These are phyloP conservation scores for Numenius arquata DNA, from an alignment of 2,113 vertebrate genomes.

Conservation along the genomic window DNA sequence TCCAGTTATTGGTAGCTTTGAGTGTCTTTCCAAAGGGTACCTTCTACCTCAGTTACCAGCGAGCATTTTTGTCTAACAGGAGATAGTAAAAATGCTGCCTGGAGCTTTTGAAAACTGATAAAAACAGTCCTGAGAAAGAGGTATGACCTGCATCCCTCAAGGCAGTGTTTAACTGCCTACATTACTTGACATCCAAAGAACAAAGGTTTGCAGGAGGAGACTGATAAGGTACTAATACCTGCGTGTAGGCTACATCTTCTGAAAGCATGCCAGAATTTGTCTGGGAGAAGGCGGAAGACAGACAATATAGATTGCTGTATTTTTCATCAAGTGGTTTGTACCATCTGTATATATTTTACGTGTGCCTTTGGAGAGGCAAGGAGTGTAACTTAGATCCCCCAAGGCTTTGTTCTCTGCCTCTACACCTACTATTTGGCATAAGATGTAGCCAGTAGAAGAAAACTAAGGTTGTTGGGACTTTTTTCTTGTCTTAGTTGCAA, in stretches of 20 bases:
- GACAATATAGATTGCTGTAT: constrained; percentile 51
- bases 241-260: constrained; percentile 58
- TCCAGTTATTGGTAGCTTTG: neutral
- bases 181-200: constrained; percentile 62
- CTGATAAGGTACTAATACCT: constrained; percentile 54
- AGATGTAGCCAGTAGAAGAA: constrained; percentile 63
- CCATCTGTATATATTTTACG: constrained; percentile 71
- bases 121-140: constrained; percentile 51
- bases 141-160: constrained; percentile 46
- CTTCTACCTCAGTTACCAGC: constrained; percentile 15
- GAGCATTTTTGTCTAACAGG: constrained; percentile 40
- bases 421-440: constrained; percentile 76
- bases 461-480: constrained; percentile 26
- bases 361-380: constrained; percentile 44
- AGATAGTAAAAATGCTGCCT: constrained; percentile 54
- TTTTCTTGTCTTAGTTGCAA: constrained; percentile 68
- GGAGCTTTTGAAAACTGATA: constrained; percentile 52
- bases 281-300: neutral
- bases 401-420: constrained; percentile 59
- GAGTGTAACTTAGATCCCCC: constrained; percentile 51
- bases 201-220: constrained; percentile 50
- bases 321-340: constrained; percentile 59
- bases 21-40: neutral
- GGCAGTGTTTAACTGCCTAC: constrained; percentile 58
- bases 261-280: constrained; percentile 19